phyloP scores from a whole-genome alignment of 2,113 vertebrate genomes.

The Gadus macrocephalus region DNA sequence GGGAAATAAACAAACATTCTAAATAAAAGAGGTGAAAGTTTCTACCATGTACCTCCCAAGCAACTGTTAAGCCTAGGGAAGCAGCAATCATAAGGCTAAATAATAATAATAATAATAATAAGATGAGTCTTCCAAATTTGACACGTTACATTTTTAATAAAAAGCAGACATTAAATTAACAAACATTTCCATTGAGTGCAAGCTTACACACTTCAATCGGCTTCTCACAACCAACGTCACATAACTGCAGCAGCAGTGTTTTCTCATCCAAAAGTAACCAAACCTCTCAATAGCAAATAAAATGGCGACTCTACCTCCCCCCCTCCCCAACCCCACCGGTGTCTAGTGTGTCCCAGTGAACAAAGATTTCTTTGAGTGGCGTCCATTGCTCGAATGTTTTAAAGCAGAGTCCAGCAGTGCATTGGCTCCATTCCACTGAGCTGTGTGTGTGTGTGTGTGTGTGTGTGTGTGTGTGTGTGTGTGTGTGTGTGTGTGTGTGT shows the following conservation, averaged over 20 bases:
- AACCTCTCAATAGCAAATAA: slow-evolving; percentile 23
- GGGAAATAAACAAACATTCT: no score
- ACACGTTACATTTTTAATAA: background rate
- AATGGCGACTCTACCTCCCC: slow-evolving; percentile 18
- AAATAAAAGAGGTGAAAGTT: no score
- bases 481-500: slow-evolving; percentile 29
- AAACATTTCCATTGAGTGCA: background rate
- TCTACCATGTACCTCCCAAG: no score
- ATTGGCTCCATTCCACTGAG: slow-evolving; percentile 47
- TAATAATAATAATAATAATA: no score
- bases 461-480: slow-evolving; percentile 29
- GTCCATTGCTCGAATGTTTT: slow-evolving; percentile 60
- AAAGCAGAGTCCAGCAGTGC: slow-evolving; percentile 55
- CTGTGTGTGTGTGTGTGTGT: slow-evolving; percentile 31
- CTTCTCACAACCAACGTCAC: background rate
- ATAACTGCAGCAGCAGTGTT: background rate
- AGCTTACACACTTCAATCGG: background rate
- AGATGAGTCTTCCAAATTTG: no score
- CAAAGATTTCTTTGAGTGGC: slow-evolving; percentile 67
- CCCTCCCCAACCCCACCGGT: slow-evolving; percentile 23
- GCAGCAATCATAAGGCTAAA: no score
- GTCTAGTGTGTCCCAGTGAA: slow-evolving; percentile 43
- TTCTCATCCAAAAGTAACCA: background rate
- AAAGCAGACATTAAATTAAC: slow-evolving; percentile 7
- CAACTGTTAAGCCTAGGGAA: no score